A percentile compares a stretch with the other conserved stretches of the same genome.
Conservation (phyloP, 2,888 invertebrate species). For the Dermolepida albohirtum region DNA sequence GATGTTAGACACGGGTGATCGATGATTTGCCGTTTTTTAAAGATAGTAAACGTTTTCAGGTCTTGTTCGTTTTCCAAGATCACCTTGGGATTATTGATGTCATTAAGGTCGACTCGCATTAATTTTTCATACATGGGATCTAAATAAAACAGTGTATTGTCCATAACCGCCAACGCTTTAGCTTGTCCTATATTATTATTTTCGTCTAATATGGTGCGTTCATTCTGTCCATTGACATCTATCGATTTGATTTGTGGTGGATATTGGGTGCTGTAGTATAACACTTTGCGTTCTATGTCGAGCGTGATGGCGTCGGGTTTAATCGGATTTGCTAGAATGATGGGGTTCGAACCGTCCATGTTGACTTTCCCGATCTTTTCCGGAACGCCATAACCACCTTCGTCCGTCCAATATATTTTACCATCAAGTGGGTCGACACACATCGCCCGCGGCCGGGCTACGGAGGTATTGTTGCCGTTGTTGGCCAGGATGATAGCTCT, state of each 20-base stretch:
- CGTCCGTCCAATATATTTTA: constrained; percentile 96
- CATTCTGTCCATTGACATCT: constrained; percentile 78
- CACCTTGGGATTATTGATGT: constrained; percentile 79
- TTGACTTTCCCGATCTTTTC: constrained; percentile 90
- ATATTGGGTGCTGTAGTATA: constrained; percentile 89
- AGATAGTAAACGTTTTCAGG: constrained; percentile 87
- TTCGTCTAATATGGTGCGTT: constrained; percentile 75
- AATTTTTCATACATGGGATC: constrained; percentile 93
- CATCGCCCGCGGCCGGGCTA: constrained; percentile 88
- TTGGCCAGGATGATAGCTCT: constrained; percentile 89
- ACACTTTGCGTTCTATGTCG: constrained; percentile 81
- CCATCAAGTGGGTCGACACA: constrained; percentile 95
- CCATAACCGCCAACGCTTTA: constrained; percentile 84
- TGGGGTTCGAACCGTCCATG: constrained; percentile 90
- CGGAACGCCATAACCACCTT: constrained; percentile 90
- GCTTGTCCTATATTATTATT: constrained; percentile 81
- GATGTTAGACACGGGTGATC: constrained; percentile 87
- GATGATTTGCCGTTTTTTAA: constrained; percentile 83
- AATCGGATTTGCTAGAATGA: constrained; percentile 77
- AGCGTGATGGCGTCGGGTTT: constrained; percentile 88
- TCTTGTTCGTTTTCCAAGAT: constrained; percentile 90
- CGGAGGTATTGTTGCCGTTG: constrained; percentile 86
- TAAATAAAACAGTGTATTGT: constrained; percentile 85
- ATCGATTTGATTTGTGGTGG: constrained; percentile 79
- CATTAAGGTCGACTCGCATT: constrained; percentile 83